phyloP scores from a whole-genome alignment of 2,888 invertebrate species.

The Oeneis ivallda region DNA sequence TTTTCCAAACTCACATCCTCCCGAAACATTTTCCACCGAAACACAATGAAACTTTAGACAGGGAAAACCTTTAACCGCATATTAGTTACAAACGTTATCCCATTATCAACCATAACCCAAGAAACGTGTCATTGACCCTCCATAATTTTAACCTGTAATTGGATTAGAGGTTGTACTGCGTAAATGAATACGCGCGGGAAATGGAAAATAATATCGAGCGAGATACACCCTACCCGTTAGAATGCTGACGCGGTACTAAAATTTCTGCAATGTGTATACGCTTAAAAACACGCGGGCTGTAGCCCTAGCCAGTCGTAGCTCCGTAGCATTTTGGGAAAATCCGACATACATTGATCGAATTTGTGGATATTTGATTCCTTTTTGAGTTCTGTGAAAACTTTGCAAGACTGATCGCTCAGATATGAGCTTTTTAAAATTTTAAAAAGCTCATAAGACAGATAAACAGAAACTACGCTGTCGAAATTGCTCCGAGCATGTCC shows the following conservation, averaged over 20 bases:
- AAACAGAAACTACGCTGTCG: too few relatives aligned
- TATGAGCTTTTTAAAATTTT: background rate
- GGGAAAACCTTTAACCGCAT: constrained; percentile 49
- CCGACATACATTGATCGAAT: constrained; percentile 57
- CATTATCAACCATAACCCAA: constrained; percentile 48
- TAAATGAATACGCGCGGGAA: constrained; percentile 59
- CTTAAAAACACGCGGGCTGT: constrained; percentile 35
- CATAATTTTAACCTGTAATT: constrained; percentile 55
- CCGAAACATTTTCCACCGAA: constrained; percentile 62
- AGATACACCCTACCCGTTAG: constrained; percentile 43
- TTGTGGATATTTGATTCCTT: constrained; percentile 42
- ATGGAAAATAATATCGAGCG: constrained; percentile 36
- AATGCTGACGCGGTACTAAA: constrained; percentile 64
- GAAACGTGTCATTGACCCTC: constrained; percentile 53
- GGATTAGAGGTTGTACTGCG: constrained; percentile 64
- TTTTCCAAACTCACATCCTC: constrained; percentile 72
- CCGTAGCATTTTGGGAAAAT: constrained; percentile 59
- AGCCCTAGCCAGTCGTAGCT: constrained; percentile 47
- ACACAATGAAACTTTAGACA: constrained; percentile 47
- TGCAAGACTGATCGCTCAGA: background rate
- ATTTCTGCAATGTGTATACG: constrained; percentile 33
- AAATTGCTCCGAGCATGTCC: background rate
- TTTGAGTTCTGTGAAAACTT: constrained; percentile 18
- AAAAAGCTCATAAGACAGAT: background rate
- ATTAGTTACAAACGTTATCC: constrained; percentile 56